Conservation (phyloP, 2,888 invertebrate species). For the Ferdinandea cuprea region DNA sequence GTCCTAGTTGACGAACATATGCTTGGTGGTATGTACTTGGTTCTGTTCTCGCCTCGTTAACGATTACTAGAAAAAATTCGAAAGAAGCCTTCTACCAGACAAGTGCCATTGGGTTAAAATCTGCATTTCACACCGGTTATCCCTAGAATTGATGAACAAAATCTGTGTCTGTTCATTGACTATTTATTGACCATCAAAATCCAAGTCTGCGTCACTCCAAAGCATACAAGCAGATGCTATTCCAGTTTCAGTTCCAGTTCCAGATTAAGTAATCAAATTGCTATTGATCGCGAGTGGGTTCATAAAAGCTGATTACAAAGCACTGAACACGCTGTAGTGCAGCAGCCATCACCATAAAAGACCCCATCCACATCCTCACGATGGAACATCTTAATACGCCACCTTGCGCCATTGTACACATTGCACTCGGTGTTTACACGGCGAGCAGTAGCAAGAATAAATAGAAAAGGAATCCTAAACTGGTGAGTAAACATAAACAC, state of each 20-base stretch:
- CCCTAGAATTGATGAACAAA: too few species aligned
- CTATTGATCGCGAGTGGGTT: conserved; percentile 45
- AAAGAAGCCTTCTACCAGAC: too few species aligned
- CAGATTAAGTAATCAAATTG: conserved; percentile 63
- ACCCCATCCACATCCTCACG: conserved; percentile 24
- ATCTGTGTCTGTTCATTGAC: too few species aligned
- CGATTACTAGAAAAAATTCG: too few species aligned
- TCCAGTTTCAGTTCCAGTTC: background rate
- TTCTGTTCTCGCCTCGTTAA: too few species aligned
- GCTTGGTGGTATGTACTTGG: too few species aligned
- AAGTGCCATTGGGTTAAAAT: too few species aligned
- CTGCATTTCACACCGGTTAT: too few species aligned
- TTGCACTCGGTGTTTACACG: conserved; percentile 58
- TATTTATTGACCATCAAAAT: too few species aligned
- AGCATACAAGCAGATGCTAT: too few species aligned
- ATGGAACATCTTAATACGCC: conserved; percentile 62
- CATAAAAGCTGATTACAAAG: conserved; percentile 62
- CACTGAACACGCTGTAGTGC: conserved; percentile 38
- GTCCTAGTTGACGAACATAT: too few species aligned
- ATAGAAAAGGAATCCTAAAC: conserved; percentile 67
- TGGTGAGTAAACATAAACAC: conserved; percentile 66
- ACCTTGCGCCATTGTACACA: conserved; percentile 62
- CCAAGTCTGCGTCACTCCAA: too few species aligned
- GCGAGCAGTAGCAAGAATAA: conserved; percentile 57
- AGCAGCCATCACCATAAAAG: conserved; percentile 48